Evolutionary conservation across 1,140 invertebrate genomes (phyloP).

Genomic region (Calliphora vicina): DNA sequence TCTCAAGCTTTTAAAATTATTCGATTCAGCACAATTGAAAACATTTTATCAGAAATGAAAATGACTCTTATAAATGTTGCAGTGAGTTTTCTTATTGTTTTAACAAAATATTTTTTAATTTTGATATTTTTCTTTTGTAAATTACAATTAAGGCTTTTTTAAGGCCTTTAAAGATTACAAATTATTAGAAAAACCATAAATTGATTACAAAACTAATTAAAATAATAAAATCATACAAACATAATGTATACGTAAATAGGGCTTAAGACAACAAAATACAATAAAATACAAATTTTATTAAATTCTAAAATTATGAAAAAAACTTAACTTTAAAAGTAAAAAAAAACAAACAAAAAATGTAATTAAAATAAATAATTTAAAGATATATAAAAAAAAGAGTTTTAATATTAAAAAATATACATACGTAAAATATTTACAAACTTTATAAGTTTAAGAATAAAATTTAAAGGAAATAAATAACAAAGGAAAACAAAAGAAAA

Average conservation of each 20-base stretch:
- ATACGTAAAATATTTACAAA: constrained; percentile 32
- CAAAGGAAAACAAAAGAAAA: background rate
- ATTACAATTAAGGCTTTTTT: background rate
- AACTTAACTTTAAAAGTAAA: constrained; percentile 52
- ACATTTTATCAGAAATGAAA: too few relatives aligned
- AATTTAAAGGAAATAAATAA: background rate
- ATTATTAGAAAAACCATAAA: background rate
- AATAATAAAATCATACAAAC: constrained; percentile 9
- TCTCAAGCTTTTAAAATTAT: too few relatives aligned
- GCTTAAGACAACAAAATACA: constrained; percentile 32
- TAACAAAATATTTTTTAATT: background rate
- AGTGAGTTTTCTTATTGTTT: background rate
- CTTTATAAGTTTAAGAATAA: constrained; percentile 18
- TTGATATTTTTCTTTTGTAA: background rate
- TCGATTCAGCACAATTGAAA: too few relatives aligned
- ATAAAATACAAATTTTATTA: constrained; percentile 48
- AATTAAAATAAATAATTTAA: background rate
- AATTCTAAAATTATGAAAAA: constrained; percentile 56
- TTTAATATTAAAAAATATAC: background rate
- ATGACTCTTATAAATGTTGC: too few relatives aligned
- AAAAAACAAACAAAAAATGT: constrained; percentile 37
- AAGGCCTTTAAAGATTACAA: background rate
- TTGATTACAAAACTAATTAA: background rate
- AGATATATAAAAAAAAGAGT: background rate
- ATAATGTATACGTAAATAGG: constrained; percentile 24